Evolutionary conservation across 2,888 invertebrate species (phyloP), one percentile per base, ranked within the genome.

Genomic region (Antheraea yamamai): DNA sequence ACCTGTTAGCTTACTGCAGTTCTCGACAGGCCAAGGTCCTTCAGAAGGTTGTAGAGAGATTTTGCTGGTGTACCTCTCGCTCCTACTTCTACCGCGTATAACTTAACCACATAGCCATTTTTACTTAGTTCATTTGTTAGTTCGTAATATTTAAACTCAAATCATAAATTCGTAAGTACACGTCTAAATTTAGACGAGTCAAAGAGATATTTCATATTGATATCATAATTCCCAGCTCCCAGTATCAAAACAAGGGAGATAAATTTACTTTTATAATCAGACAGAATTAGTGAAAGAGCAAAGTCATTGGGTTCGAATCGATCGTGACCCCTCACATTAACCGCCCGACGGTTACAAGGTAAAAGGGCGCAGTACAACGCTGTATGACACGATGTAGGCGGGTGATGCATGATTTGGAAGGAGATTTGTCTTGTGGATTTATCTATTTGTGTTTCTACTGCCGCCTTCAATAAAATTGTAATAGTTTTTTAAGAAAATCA

Each of bases 281-380:
- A 70, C 10, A 39, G n/a, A 66, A 30, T 30, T 66, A 14, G 6
- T 39, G 10, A 39, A 70, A 70, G 39, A n/a, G 70, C 70, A n/a
- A 35, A 70, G 70, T 70, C 70, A 70, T 70, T 20, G 20, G 39
- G 39, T 35, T 39, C 20, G 39, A 20, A 70, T 70, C 70, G 70
- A 39, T 70, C 70, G 70, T 70, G 70, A 70, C 70, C 70, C 20
- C n/a, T 70, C 39, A n/a, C 39, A 70, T 39, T 39, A 70, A n/a
- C n/a, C 35, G 2, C 10, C 0, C 0, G 70, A 12, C 14, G 39
- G 20, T 39, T 39, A 39, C 70, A 70, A 70, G 39, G 70, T 70
- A 70, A 70, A 70, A 70, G 39, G 39, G 70, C 39, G n/a, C 39
- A n/a, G 39, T 39, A 39, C 18, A 70, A n/a, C 39, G 23, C 39